Conservation (phyloP, 23 tunicate species). For the Oikopleura dioica region DNA sequence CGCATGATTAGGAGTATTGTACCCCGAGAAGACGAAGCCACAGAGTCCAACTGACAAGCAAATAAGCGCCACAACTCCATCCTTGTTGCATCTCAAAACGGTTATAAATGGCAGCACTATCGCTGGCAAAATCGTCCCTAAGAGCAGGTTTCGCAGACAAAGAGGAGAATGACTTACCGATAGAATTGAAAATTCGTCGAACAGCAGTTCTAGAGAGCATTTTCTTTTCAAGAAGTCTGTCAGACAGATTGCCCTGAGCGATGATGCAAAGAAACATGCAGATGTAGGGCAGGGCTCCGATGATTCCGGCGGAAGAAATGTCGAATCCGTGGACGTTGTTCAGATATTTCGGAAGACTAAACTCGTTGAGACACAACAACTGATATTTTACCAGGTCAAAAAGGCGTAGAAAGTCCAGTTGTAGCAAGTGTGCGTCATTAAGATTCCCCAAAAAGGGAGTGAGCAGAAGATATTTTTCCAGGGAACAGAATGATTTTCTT, state of each 20-base stretch:
- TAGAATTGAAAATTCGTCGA: background rate
- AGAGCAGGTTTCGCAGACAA: too few relatives aligned
- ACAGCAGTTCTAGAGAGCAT: background rate
- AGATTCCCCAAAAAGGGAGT: background rate
- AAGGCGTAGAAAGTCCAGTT: background rate
- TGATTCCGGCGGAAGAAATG: background rate
- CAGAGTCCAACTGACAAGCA: background rate
- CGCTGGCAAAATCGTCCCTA: background rate
- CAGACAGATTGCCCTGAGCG: background rate
- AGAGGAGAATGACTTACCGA: too few relatives aligned
- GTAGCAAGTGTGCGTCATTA: too few relatives aligned
- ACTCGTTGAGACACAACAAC: background rate
- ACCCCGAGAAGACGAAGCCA: constrained; percentile 5
- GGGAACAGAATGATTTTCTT: background rate
- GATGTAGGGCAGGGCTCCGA: background rate
- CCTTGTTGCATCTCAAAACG: background rate
- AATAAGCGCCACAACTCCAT: background rate
- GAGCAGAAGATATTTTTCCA: background rate
- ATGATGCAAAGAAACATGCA: background rate
- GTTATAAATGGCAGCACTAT: background rate
- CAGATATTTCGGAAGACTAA: background rate
- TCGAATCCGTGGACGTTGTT: background rate
- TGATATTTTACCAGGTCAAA: background rate
- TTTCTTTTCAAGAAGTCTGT: background rate
- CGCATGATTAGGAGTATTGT: background rate